phyloP scores from a whole-genome alignment of 2,888 invertebrate species.

The Salticus scenicus region DNA sequence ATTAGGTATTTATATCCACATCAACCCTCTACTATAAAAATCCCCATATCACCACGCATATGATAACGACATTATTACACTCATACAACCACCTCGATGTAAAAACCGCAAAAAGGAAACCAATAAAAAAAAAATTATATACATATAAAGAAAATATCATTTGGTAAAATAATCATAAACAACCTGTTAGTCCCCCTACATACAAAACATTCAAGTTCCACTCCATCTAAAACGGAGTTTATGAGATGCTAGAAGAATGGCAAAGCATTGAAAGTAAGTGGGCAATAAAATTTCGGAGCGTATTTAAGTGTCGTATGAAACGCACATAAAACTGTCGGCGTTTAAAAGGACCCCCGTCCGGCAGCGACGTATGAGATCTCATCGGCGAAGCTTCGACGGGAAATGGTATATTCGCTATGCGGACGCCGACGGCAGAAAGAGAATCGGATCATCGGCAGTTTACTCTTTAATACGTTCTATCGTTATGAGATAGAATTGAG shows the following conservation, averaged over 20 bases:
- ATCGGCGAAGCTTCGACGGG: conserved; percentile 15
- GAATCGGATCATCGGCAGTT: neutral
- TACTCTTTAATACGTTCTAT: neutral
- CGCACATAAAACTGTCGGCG: conserved; percentile 65
- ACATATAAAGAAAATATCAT: neutral
- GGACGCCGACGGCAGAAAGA: conserved; percentile 16
- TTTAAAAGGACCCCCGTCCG: conserved; percentile 9
- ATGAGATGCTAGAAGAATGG: conserved; percentile 61
- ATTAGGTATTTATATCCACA: neutral
- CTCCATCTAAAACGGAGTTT: conserved; percentile 57
- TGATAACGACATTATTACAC: neutral
- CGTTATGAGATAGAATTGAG: neutral
- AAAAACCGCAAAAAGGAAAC: conserved; percentile 1
- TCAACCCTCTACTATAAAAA: neutral
- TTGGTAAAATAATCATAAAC: conserved; percentile 63
- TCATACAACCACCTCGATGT: neutral
- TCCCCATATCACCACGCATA: neutral
- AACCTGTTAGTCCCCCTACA: conserved; percentile 63
- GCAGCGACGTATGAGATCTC: neutral
- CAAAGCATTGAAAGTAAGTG: conserved; percentile 56
- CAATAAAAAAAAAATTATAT: conserved; percentile 24
- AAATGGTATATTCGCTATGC: conserved; percentile 4
- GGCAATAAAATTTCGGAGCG: conserved; percentile 61
- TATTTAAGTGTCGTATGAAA: conserved; percentile 62
- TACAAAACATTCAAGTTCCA: conserved; percentile 55